Evolutionary conservation across 30 jellyfish, hydroid and myxozoan genomes (phyloP).

Genomic region (Rhopilema esculentum): DNA sequence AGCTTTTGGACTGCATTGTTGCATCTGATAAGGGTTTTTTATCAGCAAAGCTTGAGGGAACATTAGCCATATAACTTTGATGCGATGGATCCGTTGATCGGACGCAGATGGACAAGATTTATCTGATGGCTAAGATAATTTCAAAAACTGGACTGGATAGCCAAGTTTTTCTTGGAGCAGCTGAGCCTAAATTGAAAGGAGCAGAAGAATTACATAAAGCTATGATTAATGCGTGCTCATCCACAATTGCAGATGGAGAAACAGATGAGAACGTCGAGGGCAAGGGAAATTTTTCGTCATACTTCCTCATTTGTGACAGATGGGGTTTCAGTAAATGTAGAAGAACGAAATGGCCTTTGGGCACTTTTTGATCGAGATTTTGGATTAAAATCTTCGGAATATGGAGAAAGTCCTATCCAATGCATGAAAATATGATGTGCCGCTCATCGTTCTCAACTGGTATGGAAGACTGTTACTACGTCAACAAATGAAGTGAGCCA

Average conservation of each 20-base stretch:
- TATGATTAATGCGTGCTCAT: constrained; percentile 24
- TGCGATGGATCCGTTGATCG: constrained; percentile 14
- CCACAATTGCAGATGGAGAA: constrained; percentile 5
- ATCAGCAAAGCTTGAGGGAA: constrained; percentile 28
- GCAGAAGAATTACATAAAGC: constrained; percentile 8
- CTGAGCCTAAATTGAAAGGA: not conserved
- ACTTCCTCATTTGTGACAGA: constrained; percentile 26
- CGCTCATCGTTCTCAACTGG: constrained; percentile 37
- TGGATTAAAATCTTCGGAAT: constrained; percentile 9
- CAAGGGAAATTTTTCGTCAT: constrained; percentile 25
- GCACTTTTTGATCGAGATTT: constrained; percentile 21
- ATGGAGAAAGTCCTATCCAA: constrained; percentile 3
- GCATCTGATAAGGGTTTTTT: constrained; percentile 10
- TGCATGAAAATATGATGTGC: constrained; percentile 18
- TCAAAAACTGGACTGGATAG: not conserved
- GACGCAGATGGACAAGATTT: constrained; percentile 10
- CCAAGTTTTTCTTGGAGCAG: constrained; percentile 1
- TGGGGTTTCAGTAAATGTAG: constrained; percentile 23
- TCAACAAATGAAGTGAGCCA: constrained; percentile 18
- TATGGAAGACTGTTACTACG: constrained; percentile 7
- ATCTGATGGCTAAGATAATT: not conserved
- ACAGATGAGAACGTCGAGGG: not conserved
- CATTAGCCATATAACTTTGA: constrained; percentile 27
- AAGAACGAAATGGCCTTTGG: constrained; percentile 35
- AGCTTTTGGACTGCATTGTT: constrained; percentile 29